Evolutionary conservation across 2,113 vertebrate species (phyloP).

Genomic region (Stictonetta naevosa): DNA sequence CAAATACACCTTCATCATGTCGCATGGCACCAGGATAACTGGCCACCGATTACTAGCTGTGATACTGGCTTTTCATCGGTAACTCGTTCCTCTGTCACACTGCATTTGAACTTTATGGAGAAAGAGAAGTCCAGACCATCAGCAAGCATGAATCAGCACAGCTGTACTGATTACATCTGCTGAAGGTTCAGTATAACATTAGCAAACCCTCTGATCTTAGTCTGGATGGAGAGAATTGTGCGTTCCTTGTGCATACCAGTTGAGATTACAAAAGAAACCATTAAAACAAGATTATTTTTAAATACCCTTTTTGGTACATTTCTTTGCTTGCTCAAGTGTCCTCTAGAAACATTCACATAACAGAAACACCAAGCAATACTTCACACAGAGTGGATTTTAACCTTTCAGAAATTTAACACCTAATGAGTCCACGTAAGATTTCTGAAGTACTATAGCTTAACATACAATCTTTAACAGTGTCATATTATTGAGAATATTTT

Average conservation of each 20-base stretch:
- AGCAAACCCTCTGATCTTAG: neutral
- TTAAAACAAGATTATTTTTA: neutral
- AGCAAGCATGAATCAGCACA: neutral
- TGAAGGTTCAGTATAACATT: neutral
- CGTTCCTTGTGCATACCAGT: neutral
- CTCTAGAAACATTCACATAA: neutral
- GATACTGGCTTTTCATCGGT: neutral
- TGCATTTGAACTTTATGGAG: neutral
- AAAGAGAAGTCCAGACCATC: neutral
- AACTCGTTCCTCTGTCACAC: neutral
- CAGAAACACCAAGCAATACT: constrained; percentile 28
- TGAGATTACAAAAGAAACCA: constrained; percentile 8
- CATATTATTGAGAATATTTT: constrained; percentile 37
- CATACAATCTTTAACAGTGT: neutral
- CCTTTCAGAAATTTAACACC: neutral
- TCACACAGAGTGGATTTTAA: constrained; percentile 21
- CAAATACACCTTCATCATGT: neutral
- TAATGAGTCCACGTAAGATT: neutral
- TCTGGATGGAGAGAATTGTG: neutral
- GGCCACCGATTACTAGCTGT: neutral
- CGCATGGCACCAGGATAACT: neutral
- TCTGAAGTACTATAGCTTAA: constrained; percentile 30
- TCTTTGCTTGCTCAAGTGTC: constrained; percentile 5
- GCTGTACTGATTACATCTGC: neutral
- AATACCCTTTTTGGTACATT: neutral